Percentiles rank a stretch among this genome's conserved stretches.
Evolutionary conservation across 2,888 invertebrate genomes (phyloP).

Genomic region (Metellina segmentata): DNA sequence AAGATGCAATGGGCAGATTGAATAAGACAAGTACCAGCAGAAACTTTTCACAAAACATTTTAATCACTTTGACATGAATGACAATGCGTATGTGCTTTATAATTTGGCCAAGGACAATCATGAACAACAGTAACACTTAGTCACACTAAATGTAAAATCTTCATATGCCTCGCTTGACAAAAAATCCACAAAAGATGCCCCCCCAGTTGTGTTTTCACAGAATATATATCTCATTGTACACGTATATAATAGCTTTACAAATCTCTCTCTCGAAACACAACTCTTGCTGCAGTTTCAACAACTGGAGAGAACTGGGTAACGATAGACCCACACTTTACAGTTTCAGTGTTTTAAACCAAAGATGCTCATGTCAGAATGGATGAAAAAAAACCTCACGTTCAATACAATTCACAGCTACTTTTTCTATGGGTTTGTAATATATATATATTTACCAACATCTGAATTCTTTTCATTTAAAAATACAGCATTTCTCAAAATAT

Average conservation of each 20-base stretch:
- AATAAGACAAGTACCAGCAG: neutral
- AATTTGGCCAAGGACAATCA: slow-evolving; percentile 73
- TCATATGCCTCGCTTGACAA: slow-evolving; percentile 39
- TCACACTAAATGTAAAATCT: slow-evolving; percentile 75
- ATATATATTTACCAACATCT: slow-evolving; percentile 15
- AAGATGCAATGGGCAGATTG: neutral
- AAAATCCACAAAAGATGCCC: slow-evolving; percentile 15
- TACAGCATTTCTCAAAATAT: slow-evolving; percentile 43
- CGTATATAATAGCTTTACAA: slow-evolving; percentile 11
- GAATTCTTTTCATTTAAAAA: slow-evolving; percentile 27
- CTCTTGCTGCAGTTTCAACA: neutral
- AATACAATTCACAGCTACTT: slow-evolving; percentile 10
- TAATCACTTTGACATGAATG: slow-evolving; percentile 74
- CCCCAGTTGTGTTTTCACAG: neutral
- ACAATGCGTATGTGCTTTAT: slow-evolving; percentile 71
- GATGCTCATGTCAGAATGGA: no score
- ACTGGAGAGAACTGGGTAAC: no score
- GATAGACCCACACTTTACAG: no score
- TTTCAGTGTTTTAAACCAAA: no score
- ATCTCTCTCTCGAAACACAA: slow-evolving; percentile 10
- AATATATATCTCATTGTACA: slow-evolving; percentile 4
- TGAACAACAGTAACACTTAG: slow-evolving; percentile 73
- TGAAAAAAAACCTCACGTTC: neutral
- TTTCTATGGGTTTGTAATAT: neutral
- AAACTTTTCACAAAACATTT: slow-evolving; percentile 72